Base-by-base conservation (phyloP, 2,888 invertebrate genomes). In the Octonoba sinensis region DNA sequence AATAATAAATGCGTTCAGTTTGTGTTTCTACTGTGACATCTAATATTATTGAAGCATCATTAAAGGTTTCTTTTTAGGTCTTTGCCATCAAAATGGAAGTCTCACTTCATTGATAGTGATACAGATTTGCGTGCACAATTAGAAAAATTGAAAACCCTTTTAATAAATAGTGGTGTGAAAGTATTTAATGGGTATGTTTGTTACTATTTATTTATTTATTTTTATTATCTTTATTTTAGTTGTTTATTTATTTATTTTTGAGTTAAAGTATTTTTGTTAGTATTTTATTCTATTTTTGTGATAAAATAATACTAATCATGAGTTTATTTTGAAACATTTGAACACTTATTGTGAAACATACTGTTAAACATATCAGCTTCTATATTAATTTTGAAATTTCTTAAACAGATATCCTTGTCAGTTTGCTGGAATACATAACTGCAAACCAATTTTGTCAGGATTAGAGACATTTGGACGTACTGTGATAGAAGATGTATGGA, bases 401-500 rank as follows among this genome's bases (percentile, higher is more conserved):
- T 49, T 44, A 51, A 15, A 18, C 82, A 88, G 88, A 11, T 89
- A 89, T 85, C 87, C 88, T 3, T 88, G 89, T 85, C 76, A 83
- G 1, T 89, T 88, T 88, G 88, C 88, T 64, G 88, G 89, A 24
- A 85, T 87, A 18, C 86, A 86, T 12, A 87, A 88, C 74, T 87
- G 86, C 0, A 87, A 87, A 75, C 88, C 89, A 4, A 85, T 89
- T 24, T 87, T 87, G 1, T 85, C 86, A 11, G 87, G 87, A n/a
- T 86, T 89, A 46, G 88, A 89, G 44, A 72, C 85, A 47, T 89
- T 89, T 86, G 89, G 88, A 3, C 75, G 86, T 36, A 83, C 87
- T 64, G 88, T 88, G 1, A 85, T 89, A 49, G 87, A 88, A 83
- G 87, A 88, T 78, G 83, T 89, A 62, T 88, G 88, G 88, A 87